phyloP scores from a whole-genome alignment of 2,797 vertebrate genomes.

The Crax fasciolata region DNA sequence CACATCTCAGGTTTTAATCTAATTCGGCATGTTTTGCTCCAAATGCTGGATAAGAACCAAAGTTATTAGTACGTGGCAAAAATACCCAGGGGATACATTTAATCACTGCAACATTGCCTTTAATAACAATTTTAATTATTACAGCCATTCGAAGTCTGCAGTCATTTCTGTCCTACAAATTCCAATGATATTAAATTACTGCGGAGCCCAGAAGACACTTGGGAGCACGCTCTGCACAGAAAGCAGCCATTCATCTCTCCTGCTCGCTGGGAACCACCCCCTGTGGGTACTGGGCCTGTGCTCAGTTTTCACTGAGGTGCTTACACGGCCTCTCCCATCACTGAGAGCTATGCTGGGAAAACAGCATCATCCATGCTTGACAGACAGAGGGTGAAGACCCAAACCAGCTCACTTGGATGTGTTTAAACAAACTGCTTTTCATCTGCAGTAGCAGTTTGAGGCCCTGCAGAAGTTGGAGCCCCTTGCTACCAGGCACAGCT shows the following conservation, averaged over 20 bases:
- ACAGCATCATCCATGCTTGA: neutral
- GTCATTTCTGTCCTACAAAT: conserved; percentile 40
- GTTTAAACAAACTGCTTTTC: neutral
- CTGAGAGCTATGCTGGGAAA: neutral
- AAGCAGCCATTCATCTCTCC: neutral
- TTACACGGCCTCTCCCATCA: neutral
- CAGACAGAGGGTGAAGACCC: neutral
- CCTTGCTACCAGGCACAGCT: neutral
- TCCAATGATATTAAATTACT: conserved; percentile 41
- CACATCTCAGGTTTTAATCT: neutral
- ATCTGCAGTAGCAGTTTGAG: neutral
- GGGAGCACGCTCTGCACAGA: neutral
- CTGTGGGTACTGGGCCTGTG: neutral
- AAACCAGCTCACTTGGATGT: neutral
- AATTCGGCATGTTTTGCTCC: neutral
- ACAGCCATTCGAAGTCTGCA: conserved; percentile 4
- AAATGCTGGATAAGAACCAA: neutral
- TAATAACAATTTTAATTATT: conserved; percentile 41
- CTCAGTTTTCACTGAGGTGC: neutral
- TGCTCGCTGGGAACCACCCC: neutral
- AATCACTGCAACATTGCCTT: conserved; percentile 5
- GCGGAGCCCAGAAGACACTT: neutral
- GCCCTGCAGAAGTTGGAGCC: neutral
- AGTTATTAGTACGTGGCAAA: neutral
- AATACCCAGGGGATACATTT: conserved; percentile 23